Evolutionary conservation across 2,888 invertebrate genomes (phyloP).

Genomic region (Holacanthella duospinosa): DNA sequence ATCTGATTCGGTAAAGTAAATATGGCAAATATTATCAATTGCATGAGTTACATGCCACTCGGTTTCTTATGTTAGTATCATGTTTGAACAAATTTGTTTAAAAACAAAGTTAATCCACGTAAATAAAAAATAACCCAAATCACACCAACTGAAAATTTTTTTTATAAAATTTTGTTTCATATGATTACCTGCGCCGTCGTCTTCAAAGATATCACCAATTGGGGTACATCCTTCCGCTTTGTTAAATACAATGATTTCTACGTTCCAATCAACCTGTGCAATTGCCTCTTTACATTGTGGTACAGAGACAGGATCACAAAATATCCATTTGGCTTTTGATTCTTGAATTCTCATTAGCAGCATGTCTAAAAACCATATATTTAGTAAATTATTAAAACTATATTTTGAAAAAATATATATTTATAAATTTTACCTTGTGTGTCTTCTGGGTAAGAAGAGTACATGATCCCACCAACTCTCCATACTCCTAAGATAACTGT

Average conservation of each 20-base stretch:
- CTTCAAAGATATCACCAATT: conserved; percentile 26
- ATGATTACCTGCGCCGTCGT: conserved; percentile 33
- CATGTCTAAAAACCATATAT: conserved; percentile 20
- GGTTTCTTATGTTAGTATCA: too few species aligned
- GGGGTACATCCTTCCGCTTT: conserved; percentile 22
- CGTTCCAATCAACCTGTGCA: conserved; percentile 21
- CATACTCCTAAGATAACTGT: conserved; percentile 28
- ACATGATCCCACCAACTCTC: conserved; percentile 31
- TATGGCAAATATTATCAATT: too few species aligned
- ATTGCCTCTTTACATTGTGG: conserved; percentile 25
- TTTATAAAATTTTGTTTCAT: too few species aligned
- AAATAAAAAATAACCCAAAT: too few species aligned
- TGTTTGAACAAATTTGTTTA: too few species aligned
- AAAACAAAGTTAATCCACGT: too few species aligned
- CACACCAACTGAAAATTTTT: too few species aligned
- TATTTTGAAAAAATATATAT: not conserved
- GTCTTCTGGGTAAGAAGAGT: conserved; percentile 33
- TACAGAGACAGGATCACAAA: conserved; percentile 26
- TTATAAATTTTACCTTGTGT: conserved; percentile 24
- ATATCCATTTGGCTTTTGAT: conserved; percentile 29
- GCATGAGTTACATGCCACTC: too few species aligned
- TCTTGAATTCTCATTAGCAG: conserved; percentile 27
- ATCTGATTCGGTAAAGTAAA: too few species aligned
- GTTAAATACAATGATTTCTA: conserved; percentile 31
- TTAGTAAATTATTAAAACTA: not conserved